Evolutionary conservation across 2,113 vertebrate species (phyloP).

Genomic region (Microcebus griseorufus): DNA sequence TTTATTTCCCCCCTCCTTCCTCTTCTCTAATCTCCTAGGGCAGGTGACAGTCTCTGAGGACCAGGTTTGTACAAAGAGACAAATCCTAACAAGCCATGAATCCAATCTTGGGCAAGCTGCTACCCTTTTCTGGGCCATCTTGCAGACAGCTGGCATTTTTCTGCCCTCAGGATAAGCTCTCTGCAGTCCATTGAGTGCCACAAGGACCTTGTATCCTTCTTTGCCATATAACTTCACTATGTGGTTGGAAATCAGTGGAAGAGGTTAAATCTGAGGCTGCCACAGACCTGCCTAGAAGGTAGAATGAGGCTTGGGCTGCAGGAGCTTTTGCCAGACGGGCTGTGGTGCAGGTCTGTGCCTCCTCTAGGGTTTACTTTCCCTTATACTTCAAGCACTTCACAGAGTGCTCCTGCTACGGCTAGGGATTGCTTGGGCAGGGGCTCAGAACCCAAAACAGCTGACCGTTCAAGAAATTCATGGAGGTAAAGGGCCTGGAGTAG

Average conservation of each 20-base stretch:
- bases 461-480: background rate
- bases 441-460: background rate
- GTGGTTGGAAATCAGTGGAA: background rate
- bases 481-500: background rate
- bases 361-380: background rate
- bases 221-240: background rate
- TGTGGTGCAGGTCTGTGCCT: background rate
- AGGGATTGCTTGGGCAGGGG: background rate
- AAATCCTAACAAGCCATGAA: slow-evolving; percentile 26
- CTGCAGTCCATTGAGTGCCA: background rate
- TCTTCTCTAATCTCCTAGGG: background rate
- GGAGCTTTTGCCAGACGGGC: background rate
- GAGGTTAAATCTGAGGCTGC: background rate
- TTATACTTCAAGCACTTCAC: background rate
- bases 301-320: background rate
- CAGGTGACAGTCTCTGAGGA: background rate
- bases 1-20: background rate
- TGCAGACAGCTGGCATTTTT: background rate
- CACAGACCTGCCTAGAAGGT: background rate
- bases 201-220: background rate
- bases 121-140: background rate
- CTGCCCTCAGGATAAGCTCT: background rate
- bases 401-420: background rate
- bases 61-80: background rate
- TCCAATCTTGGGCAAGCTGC: background rate